These are phyloP conservation scores for Clarias platycephalus DNA, from an alignment of 2,797 vertebrate species.

Conservation along the genomic window DNA sequence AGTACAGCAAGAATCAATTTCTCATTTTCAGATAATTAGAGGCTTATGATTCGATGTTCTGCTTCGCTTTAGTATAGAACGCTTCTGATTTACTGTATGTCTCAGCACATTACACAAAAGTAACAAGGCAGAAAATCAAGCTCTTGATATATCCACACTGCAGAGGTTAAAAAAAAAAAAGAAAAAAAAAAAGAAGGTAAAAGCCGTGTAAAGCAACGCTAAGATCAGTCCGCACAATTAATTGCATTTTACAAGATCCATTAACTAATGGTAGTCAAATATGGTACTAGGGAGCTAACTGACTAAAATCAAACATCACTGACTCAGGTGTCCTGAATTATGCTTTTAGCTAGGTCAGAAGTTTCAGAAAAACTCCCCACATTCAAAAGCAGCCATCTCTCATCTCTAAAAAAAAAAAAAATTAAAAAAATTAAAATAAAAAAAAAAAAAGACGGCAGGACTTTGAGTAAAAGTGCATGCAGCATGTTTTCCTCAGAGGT, in stretches of 20 bases:
- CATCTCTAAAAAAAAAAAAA: too few species aligned
- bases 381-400: too few species aligned
- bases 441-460: neutral
- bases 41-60: constrained; percentile 42
- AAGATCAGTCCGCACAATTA: neutral
- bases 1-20: constrained; percentile 56
- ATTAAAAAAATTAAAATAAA: too few species aligned
- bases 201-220: neutral
- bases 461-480: neutral
- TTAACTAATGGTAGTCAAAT: neutral
- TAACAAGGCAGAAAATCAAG: constrained; percentile 10
- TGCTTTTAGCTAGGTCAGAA: neutral
- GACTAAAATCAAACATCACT: neutral
- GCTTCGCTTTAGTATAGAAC: constrained; percentile 38
- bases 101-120: constrained; percentile 9
- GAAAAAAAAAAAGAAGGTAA: neutral
- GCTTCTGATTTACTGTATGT: constrained; percentile 20
- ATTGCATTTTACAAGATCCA: neutral
- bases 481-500: neutral
- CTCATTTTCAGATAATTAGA: constrained; percentile 56
- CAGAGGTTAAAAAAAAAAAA: neutral
- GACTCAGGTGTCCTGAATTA: neutral
- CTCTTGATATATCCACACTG: neutral
- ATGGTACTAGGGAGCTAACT: neutral
- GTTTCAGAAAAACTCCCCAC: neutral